phyloP scores from a whole-genome alignment of 1,140 invertebrate genomes.

The Brachionus manjavacas region DNA sequence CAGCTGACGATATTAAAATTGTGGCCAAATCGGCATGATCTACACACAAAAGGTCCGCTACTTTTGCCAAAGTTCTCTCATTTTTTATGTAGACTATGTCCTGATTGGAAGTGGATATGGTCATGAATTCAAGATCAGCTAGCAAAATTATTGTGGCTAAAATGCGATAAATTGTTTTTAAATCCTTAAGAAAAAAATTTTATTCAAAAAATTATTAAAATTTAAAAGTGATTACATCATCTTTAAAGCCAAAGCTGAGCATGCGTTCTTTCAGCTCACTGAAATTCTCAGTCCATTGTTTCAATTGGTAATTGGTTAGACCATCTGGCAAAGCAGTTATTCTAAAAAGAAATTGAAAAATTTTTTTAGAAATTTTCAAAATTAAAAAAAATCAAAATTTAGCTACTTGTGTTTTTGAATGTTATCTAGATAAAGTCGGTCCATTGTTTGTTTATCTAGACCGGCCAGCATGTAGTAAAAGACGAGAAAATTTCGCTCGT shows the following conservation, averaged over 20 bases:
- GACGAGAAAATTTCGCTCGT: slow-evolving; percentile 39
- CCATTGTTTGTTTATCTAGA: slow-evolving; percentile 1
- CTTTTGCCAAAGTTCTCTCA: slow-evolving; percentile 23
- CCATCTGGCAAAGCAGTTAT: neutral
- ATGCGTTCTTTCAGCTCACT: slow-evolving; percentile 45
- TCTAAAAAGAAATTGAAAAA: neutral
- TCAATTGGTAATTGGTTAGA: slow-evolving; percentile 27
- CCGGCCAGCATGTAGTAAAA: slow-evolving; percentile 36
- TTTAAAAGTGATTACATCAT: slow-evolving; percentile 43
- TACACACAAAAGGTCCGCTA: slow-evolving; percentile 22
- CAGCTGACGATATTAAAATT: slow-evolving; percentile 44
- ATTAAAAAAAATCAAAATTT: neutral
- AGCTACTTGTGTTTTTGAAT: slow-evolving; percentile 35
- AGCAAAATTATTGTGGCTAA: slow-evolving; percentile 49
- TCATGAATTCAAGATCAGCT: neutral
- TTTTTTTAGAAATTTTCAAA: neutral
- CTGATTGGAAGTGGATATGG: neutral
- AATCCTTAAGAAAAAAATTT: slow-evolving; percentile 59
- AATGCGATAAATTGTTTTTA: slow-evolving; percentile 49
- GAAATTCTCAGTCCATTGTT: slow-evolving; percentile 45
- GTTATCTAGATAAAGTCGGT: slow-evolving; percentile 13
- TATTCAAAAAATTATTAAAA: neutral
- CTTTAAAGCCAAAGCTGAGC: slow-evolving; percentile 44
- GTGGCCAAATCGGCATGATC: slow-evolving; percentile 44
- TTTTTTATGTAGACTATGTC: slow-evolving; percentile 40